Base-by-base conservation (phyloP, 2,888 invertebrate genomes). In the Zeuzera pyrina region DNA sequence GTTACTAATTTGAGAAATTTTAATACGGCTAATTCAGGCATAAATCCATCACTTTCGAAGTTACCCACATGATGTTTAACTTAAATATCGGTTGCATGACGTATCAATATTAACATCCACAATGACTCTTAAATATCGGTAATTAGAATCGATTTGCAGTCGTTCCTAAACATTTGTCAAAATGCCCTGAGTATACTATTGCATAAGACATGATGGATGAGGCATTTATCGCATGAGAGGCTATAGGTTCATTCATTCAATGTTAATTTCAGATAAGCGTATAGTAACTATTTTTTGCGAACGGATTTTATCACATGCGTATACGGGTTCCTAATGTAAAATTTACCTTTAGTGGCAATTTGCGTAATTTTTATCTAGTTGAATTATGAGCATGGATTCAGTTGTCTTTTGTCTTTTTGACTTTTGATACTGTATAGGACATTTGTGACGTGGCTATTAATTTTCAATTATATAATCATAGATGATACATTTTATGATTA, bases 141-240 rank as follows among this genome's bases (percentile, higher is more conserved):
- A 79, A 83, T 79, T 79, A 77, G 69, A 64, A 73, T 65, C 71
- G 67, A 73, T 79, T 73, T 70, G 70, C 67, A 62, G 60, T 58
- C 57, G 55, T 47, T 49, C 52, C 49, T 54, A 46, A 53, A 51
- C 63, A 65, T 74, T 72, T 63, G 65, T 76, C 68, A 64, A 60
- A 64, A 63, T 54, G 53, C 53, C 52, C 50, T 49, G 52, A 51
- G 50, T 19, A 6, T 49, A 45, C 46, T 41, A 47, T 76, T 77
- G 72, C 68, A 52, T 63, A 77, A 76, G 53, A 53, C 46, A 58
- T 76, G 81, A 81, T 81, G 64, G 81, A 81, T 81, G 63, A 50
- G 42, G 36, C 40, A 40, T 47, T 47, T 42, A 46, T 46, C 42
- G 39, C 31, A n/a, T 33, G 36, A 31, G 45, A 53, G 50, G 52